phyloP scores from a whole-genome alignment of 2,888 invertebrate species.

The Andrena flavipes region DNA sequence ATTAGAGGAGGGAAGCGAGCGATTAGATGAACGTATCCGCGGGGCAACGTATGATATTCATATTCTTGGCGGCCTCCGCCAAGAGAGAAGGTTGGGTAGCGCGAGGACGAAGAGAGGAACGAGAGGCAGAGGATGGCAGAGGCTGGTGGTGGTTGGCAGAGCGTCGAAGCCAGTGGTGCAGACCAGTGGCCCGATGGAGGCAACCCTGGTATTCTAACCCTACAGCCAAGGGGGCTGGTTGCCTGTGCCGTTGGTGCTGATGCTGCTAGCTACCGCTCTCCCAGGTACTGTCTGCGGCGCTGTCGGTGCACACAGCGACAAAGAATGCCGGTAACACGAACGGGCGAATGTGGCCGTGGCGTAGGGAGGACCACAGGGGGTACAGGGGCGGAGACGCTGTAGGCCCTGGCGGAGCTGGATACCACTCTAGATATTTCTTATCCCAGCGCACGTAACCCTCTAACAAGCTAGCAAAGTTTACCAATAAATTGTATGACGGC shows the following conservation, averaged over 20 bases:
- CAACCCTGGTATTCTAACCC: constrained; percentile 81
- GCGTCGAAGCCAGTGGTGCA: constrained; percentile 82
- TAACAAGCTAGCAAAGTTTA: constrained; percentile 85
- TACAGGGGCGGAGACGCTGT: constrained; percentile 17
- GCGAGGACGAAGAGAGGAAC: constrained; percentile 56
- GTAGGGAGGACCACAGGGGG: not conserved
- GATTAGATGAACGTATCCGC: constrained; percentile 49
- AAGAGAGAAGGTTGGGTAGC: constrained; percentile 70
- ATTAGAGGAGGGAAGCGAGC: not conserved
- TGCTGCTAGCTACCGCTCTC: constrained; percentile 42
- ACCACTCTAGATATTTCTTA: constrained; percentile 82
- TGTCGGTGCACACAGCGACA: constrained; percentile 60
- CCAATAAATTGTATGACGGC: constrained; percentile 84
- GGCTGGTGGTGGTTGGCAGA: constrained; percentile 75
- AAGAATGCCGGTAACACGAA: constrained; percentile 68
- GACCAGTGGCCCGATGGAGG: constrained; percentile 81
- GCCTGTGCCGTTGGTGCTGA: constrained; percentile 49
- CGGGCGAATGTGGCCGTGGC: constrained; percentile 12
- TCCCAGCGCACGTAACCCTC: constrained; percentile 84
- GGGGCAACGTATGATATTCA: constrained; percentile 80
- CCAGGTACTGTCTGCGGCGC: constrained; percentile 59
- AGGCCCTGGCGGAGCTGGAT: constrained; percentile 53
- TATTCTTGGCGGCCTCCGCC: constrained; percentile 82
- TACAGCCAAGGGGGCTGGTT: constrained; percentile 70
- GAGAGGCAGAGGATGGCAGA: constrained; percentile 63